Percentiles rank a stretch among this genome's conserved stretches.
Conservation (phyloP, 2,888 invertebrate genomes). For the Ophraella communa region DNA sequence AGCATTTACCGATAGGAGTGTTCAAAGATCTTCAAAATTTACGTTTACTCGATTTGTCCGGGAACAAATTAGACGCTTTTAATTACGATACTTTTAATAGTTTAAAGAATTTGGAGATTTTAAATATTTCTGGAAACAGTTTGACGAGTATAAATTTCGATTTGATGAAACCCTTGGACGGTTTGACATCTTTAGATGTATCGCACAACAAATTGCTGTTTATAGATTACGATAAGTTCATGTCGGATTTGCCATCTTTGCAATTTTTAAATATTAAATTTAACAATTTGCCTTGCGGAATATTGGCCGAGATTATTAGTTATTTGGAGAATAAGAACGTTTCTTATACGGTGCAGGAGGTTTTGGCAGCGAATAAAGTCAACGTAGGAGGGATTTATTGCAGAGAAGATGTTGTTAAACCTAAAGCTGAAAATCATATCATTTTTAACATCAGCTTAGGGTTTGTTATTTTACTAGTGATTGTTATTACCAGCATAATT, state of each 20-base stretch:
- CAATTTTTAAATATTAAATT: constrained; percentile 51
- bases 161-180: constrained; percentile 46
- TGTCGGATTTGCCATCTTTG: constrained; percentile 50
- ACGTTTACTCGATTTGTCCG: constrained; percentile 49
- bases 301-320: constrained; percentile 49
- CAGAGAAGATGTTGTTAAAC: constrained; percentile 22
- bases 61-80: constrained; percentile 42
- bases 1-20: constrained; percentile 38
- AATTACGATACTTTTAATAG: constrained; percentile 41
- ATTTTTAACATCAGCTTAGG: constrained; percentile 36
- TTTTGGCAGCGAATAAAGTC: constrained; percentile 48
- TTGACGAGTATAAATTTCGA: constrained; percentile 47
- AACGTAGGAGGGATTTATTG: constrained; percentile 57
- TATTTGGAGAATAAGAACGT: constrained; percentile 50
- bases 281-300: constrained; percentile 53
- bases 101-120: constrained; percentile 45
- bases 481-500: constrained; percentile 37
- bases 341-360: constrained; percentile 50
- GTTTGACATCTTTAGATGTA: constrained; percentile 51
- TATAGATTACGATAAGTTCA: constrained; percentile 52
- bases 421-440: constrained; percentile 1
- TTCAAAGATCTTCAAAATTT: constrained; percentile 47
- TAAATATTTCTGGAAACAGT: constrained; percentile 53
- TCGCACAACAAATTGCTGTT: constrained; percentile 50
- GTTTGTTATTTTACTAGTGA: constrained; percentile 33